Conservation (phyloP, 2,888 invertebrate species). For the Xanthostigma xanthostigma region DNA sequence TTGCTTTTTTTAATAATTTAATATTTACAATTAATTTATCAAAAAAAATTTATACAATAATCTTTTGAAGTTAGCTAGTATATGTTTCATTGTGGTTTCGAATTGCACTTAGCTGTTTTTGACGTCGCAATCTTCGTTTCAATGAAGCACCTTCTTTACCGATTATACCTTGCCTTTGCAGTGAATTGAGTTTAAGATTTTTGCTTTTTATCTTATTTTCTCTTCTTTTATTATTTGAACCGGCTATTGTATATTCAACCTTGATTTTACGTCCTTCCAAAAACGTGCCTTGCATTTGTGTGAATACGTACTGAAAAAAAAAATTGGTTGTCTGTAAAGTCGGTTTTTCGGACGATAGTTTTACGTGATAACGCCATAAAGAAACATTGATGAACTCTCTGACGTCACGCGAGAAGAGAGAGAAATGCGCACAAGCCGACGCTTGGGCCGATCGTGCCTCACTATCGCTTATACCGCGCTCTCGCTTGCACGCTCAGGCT, state of each 20-base stretch:
- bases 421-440: too few species aligned
- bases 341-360: too few species aligned
- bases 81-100: too few species aligned
- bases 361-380: too few species aligned
- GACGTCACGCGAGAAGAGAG: too few species aligned
- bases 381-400: too few species aligned
- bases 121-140: constrained; percentile 21
- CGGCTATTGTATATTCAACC: constrained; percentile 27
- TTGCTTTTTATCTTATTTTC: constrained; percentile 25
- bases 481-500: too few species aligned
- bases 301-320: constrained; percentile 28
- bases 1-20: not conserved
- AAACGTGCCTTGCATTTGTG: constrained; percentile 26
- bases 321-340: too few species aligned
- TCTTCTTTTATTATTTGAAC: constrained; percentile 23
- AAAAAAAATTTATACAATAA: not conserved
- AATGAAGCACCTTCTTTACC: constrained; percentile 23
- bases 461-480: too few species aligned
- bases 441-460: too few species aligned
- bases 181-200: constrained; percentile 28
- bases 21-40: not conserved
- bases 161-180: constrained; percentile 27
- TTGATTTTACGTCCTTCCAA: constrained; percentile 28
- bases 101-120: too few species aligned
- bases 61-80: too few species aligned